Evolutionary conservation across 2,113 vertebrate species (phyloP).

Genomic region (Scomber colias): DNA sequence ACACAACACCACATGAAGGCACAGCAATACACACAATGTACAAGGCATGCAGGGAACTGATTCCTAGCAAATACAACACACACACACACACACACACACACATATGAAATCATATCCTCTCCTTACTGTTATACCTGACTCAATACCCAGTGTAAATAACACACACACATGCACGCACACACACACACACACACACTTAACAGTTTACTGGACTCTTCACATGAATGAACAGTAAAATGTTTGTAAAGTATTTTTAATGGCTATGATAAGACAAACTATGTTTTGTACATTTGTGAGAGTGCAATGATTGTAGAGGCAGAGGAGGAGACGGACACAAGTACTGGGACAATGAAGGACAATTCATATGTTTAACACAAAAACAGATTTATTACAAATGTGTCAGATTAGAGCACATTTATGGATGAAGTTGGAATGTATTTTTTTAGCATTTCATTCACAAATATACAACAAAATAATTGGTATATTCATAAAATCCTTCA

Average conservation of each 20-base stretch:
- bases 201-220: slow-evolving; percentile 45
- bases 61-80: slow-evolving; percentile 17
- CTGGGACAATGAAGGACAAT: slow-evolving; percentile 28
- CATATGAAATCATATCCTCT: background rate
- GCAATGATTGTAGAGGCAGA: slow-evolving; percentile 63
- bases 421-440: background rate
- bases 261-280: slow-evolving; percentile 63
- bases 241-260: slow-evolving; percentile 79
- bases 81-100: slow-evolving; percentile 20
- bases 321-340: slow-evolving; percentile 16
- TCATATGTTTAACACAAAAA: no score
- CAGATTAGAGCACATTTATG: background rate
- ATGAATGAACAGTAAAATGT: slow-evolving; percentile 56
- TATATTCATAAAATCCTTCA: background rate
- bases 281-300: slow-evolving; percentile 80
- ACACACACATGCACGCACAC: slow-evolving; percentile 49
- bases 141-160: slow-evolving; percentile 52
- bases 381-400: no score
- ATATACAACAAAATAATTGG: background rate
- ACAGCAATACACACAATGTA: slow-evolving; percentile 52
- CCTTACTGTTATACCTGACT: slow-evolving; percentile 42
- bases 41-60: slow-evolving; percentile 49
- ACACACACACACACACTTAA: slow-evolving; percentile 35
- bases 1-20: slow-evolving; percentile 21
- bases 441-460: background rate